Evolutionary conservation across 2,797 vertebrate species (phyloP).

Genomic region (Gorsachius magnificus): DNA sequence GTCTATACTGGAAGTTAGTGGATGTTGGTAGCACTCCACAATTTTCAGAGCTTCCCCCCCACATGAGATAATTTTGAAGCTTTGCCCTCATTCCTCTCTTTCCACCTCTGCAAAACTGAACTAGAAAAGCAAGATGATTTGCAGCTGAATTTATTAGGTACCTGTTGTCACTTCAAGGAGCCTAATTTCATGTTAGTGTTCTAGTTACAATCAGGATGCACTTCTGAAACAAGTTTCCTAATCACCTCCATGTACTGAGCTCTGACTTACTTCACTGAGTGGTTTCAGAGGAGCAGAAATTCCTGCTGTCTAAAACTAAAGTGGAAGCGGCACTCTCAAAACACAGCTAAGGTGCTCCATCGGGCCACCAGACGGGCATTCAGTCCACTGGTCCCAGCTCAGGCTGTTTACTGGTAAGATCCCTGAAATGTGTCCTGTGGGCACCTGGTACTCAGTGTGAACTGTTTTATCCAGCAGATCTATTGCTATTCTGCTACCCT

Average conservation of each 20-base stretch:
- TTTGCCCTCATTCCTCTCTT: background rate
- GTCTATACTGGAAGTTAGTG: background rate
- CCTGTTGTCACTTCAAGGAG: background rate
- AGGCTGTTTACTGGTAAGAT: background rate
- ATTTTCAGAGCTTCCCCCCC: background rate
- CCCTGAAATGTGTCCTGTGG: background rate
- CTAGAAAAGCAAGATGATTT: background rate
- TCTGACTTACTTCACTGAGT: background rate
- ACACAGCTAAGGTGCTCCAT: background rate
- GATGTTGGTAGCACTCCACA: background rate
- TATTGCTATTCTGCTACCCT: background rate
- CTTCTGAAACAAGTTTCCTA: background rate
- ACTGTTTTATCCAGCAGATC: background rate
- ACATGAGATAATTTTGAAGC: background rate
- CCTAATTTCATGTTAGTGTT: background rate
- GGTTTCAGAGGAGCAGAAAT: background rate
- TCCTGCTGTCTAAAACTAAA: background rate
- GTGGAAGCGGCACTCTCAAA: background rate
- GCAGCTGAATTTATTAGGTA: background rate
- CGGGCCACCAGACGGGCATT: background rate
- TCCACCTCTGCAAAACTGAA: background rate
- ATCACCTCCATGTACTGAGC: background rate
- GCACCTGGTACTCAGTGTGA: background rate
- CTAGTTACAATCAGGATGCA: background rate
- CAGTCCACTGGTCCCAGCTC: background rate